Conservation (phyloP, 2,797 vertebrate species). For the Xenops minutus region DNA sequence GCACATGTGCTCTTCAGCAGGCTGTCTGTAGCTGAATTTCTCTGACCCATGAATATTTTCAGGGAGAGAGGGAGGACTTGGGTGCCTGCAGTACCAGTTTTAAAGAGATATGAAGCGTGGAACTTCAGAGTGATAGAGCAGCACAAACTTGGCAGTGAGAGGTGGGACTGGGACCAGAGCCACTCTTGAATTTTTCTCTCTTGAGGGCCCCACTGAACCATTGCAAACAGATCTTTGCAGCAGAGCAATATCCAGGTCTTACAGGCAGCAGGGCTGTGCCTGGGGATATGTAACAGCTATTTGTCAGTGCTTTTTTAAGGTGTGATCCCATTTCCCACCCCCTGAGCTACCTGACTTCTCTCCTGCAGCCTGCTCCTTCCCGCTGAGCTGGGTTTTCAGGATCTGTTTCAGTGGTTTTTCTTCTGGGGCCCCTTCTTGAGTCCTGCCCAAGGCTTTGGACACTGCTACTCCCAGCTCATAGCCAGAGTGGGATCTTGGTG, state of each 20-base stretch:
- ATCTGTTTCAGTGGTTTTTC: neutral
- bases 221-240: neutral
- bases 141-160: neutral
- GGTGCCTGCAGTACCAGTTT: neutral
- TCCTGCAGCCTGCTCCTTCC: neutral
- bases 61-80: neutral
- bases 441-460: neutral
- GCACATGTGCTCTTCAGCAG: neutral
- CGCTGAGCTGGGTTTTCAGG: neutral
- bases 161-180: neutral
- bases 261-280: neutral
- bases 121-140: neutral
- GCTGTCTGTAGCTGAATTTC: neutral
- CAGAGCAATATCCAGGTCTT: neutral
- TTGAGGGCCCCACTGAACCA: neutral
- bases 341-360: neutral
- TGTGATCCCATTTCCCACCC: neutral
- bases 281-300: neutral
- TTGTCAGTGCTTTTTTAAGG: neutral
- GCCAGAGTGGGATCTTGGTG: rapidly evolving
- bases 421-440: neutral
- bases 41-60: neutral
- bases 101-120: neutral
- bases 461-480: neutral
- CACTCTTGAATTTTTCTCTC: neutral